Evolutionary conservation across 2,113 vertebrate species (phyloP).

Genomic region (Carlito syrichta): DNA sequence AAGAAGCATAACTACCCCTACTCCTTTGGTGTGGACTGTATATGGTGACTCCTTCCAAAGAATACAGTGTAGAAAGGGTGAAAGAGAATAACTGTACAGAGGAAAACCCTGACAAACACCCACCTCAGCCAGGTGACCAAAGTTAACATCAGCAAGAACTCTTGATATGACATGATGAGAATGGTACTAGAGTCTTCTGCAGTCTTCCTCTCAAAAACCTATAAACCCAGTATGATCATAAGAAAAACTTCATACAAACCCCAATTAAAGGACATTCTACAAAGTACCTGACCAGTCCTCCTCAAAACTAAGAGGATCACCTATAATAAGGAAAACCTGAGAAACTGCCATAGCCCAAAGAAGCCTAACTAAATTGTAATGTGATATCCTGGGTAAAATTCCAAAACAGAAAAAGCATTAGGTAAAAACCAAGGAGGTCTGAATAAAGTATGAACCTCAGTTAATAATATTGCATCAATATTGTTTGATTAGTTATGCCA

Average conservation of each 20-base stretch:
- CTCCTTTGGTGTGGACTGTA: background rate
- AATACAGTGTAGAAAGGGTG: background rate
- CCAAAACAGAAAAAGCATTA: background rate
- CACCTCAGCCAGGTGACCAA: background rate
- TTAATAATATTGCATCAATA: background rate
- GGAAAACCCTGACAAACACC: background rate
- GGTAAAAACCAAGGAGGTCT: background rate
- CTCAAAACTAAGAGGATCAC: background rate
- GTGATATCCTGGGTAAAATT: background rate
- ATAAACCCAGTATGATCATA: background rate
- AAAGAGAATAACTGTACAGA: background rate
- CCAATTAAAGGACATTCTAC: background rate
- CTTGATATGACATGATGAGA: background rate
- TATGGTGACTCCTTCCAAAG: background rate
- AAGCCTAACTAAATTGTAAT: background rate
- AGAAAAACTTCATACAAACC: background rate
- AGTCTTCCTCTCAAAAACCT: background rate
- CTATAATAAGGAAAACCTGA: background rate
- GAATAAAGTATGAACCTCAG: background rate
- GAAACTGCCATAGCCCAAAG: background rate
- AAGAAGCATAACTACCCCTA: background rate
- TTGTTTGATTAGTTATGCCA: background rate
- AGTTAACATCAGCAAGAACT: background rate
- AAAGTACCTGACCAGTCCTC: background rate
- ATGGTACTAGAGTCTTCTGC: background rate